Evolutionary conservation across 2,113 vertebrate genomes (phyloP).

Genomic region (Nesospiza acunhae): DNA sequence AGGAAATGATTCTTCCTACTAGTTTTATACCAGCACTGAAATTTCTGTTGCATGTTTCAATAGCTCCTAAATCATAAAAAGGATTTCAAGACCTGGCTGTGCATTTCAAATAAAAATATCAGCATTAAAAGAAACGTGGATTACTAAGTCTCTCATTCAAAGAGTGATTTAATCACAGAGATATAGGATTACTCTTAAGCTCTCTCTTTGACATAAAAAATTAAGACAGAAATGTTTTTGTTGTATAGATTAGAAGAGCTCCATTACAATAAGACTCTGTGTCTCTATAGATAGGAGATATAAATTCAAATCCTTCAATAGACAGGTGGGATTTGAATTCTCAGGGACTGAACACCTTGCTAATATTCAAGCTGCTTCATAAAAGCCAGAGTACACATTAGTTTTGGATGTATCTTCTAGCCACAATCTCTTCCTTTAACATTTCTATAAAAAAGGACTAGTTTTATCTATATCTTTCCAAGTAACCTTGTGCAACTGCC

Average conservation of each 20-base stretch:
- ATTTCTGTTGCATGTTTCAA: conserved; percentile 24
- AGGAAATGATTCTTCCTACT: conserved; percentile 37
- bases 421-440: neutral
- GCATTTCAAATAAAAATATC: conserved; percentile 8
- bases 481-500: neutral
- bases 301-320: neutral
- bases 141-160: neutral
- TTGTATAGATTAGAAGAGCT: neutral
- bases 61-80: conserved; percentile 2
- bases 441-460: neutral
- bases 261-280: neutral
- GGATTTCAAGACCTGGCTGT: neutral
- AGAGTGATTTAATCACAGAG: neutral
- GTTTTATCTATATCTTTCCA: neutral
- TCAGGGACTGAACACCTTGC: neutral
- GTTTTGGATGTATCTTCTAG: neutral
- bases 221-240: neutral
- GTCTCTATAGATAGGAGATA: neutral
- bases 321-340: neutral
- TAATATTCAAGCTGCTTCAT: neutral
- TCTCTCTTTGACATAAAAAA: neutral
- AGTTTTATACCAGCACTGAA: conserved; percentile 9
- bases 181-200: neutral
- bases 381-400: neutral
- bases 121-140: neutral